Evolutionary conservation across 1,140 invertebrate species (phyloP).

Genomic region (Eriosoma lanigerum): DNA sequence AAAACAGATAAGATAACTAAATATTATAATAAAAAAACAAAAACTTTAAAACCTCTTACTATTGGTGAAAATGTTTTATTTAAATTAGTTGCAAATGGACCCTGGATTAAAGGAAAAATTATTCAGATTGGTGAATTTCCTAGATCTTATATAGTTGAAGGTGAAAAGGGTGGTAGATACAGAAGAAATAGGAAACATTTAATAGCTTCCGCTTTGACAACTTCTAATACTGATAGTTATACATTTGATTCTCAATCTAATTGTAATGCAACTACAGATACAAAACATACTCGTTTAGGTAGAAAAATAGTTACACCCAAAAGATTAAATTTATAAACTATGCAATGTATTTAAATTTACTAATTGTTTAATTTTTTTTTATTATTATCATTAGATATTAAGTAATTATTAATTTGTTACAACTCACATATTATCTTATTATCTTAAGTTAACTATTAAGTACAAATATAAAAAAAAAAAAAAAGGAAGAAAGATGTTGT

Average conservation of each 20-base stretch:
- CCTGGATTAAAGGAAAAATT: neutral
- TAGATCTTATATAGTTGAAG: neutral
- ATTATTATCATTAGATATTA: too few species aligned
- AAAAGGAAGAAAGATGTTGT: too few species aligned
- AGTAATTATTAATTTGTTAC: too few species aligned
- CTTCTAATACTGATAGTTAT: neutral
- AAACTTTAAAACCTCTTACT: neutral
- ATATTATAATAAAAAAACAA: neutral
- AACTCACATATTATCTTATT: too few species aligned
- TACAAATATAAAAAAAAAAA: too few species aligned
- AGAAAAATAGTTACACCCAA: neutral
- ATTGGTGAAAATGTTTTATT: neutral
- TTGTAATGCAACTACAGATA: neutral
- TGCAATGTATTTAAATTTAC: neutral
- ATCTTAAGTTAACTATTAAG: too few species aligned
- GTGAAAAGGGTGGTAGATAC: neutral
- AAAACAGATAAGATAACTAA: neutral
- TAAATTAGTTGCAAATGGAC: neutral
- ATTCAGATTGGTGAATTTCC: neutral
- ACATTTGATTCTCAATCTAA: neutral
- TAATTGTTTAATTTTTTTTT: neutral
- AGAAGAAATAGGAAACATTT: neutral
- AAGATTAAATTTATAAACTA: neutral
- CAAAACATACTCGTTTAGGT: neutral
- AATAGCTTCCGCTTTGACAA: neutral